Evolutionary conservation across 2,797 vertebrate species (phyloP).

Genomic region (Esox lucius): DNA sequence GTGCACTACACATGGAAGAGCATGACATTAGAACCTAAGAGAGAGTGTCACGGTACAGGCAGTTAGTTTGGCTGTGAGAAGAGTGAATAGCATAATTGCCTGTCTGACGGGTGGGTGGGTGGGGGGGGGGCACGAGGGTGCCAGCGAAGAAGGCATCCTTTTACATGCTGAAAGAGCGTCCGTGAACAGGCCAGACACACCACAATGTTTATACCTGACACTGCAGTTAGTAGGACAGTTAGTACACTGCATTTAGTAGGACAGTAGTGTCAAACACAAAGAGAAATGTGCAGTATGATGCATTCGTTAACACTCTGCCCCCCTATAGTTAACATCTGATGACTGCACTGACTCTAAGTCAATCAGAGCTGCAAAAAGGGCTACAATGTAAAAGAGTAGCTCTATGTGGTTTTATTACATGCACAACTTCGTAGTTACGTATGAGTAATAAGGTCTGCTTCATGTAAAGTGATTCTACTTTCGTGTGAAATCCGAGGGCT

Average conservation of each 20-base stretch:
- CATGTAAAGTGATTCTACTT: constrained; percentile 9
- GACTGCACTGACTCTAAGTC: no score
- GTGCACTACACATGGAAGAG: not conserved
- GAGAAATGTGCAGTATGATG: constrained; percentile 17
- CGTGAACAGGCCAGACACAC: constrained; percentile 45
- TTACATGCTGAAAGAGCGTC: constrained; percentile 52
- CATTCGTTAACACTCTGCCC: not conserved
- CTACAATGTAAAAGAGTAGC: no score
- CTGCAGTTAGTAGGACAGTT: constrained; percentile 11
- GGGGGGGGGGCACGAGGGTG: constrained; percentile 52
- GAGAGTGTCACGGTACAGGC: constrained; percentile 53
- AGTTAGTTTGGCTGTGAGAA: constrained; percentile 51
- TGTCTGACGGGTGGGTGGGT: constrained; percentile 46
- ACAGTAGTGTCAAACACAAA: not conserved
- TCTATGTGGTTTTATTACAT: not conserved
- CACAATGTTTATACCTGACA: constrained; percentile 53
- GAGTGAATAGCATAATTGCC: constrained; percentile 65
- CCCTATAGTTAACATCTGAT: no score
- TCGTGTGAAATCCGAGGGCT: constrained; percentile 15
- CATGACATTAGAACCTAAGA: constrained; percentile 16
- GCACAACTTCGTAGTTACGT: not conserved
- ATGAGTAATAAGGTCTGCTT: not conserved
- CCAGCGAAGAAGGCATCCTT: constrained; percentile 64
- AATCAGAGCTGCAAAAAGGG: no score
- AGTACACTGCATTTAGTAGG: constrained; percentile 27